Evolutionary conservation across 92 coral and sea anemone genomes (phyloP).

Genomic region (Palythoa grandiflora): DNA sequence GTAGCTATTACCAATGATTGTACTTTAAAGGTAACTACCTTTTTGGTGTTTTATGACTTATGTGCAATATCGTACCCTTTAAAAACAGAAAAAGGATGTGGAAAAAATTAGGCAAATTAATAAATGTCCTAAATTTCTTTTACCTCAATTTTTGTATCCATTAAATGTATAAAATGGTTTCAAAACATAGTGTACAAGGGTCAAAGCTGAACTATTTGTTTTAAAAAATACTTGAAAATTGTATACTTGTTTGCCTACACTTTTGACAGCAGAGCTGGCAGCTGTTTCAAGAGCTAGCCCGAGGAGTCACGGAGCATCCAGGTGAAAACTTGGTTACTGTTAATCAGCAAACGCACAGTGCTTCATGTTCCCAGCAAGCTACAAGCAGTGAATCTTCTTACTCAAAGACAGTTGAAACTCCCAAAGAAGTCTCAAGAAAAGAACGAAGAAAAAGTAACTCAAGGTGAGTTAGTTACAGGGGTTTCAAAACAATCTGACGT

Average conservation of each 20-base stretch:
- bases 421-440: neutral
- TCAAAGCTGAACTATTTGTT: too few species aligned
- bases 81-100: too few species aligned
- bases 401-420: neutral
- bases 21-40: too few species aligned
- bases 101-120: too few species aligned
- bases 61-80: too few species aligned
- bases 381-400: slow-evolving; percentile 22
- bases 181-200: too few species aligned
- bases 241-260: neutral
- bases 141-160: too few species aligned
- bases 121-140: too few species aligned
- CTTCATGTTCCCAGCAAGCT: slow-evolving; percentile 13
- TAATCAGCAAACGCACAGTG: slow-evolving; percentile 13
- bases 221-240: neutral
- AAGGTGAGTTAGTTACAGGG: neutral
- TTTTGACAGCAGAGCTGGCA: slow-evolving; percentile 40
- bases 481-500: too few species aligned
- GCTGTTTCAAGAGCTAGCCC: slow-evolving; percentile 32
- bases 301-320: slow-evolving; percentile 29
- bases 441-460: slow-evolving; percentile 42
- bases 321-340: slow-evolving; percentile 24
- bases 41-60: too few species aligned
- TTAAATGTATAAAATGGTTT: too few species aligned
- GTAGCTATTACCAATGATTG: too few species aligned